Evolutionary conservation across 2,113 vertebrate species (phyloP).

Genomic region (Trochalopteron elliotii): DNA sequence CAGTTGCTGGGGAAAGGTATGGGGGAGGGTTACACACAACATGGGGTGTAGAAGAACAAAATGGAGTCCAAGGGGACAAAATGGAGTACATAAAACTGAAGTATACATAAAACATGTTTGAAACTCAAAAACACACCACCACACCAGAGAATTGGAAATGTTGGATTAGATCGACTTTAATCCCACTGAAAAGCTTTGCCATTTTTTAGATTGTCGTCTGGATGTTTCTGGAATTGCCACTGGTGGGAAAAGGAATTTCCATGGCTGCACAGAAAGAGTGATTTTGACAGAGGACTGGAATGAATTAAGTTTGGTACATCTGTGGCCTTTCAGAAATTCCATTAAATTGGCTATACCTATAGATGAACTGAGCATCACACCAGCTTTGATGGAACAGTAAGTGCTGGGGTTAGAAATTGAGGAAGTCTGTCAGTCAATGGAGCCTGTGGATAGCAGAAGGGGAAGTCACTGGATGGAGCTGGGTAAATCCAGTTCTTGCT

Average conservation of each 20-base stretch:
- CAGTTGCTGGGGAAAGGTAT: too few relatives aligned
- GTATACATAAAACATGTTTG: too few relatives aligned
- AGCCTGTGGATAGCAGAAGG: neutral
- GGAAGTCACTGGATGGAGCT: neutral
- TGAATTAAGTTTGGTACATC: neutral
- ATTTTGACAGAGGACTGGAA: neutral
- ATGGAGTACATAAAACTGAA: too few relatives aligned
- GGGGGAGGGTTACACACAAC: too few relatives aligned
- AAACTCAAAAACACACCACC: too few relatives aligned
- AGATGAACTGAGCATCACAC: neutral
- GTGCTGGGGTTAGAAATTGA: neutral
- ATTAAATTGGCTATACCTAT: neutral
- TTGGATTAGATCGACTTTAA: neutral
- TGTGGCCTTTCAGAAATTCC: neutral
- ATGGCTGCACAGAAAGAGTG: neutral
- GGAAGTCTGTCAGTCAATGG: neutral
- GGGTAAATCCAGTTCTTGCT: slow-evolving; percentile 11
- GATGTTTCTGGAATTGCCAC: neutral
- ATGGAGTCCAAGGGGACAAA: too few relatives aligned
- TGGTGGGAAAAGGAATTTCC: neutral
- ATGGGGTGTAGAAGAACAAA: too few relatives aligned
- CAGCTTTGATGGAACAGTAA: neutral
- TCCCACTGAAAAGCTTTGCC: neutral
- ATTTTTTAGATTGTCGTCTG: neutral
- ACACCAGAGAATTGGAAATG: too few relatives aligned